Evolutionary conservation across 2,113 vertebrate genomes (phyloP), one percentile per base, ranked within the genome.

Genomic region (Aythya baeri): DNA sequence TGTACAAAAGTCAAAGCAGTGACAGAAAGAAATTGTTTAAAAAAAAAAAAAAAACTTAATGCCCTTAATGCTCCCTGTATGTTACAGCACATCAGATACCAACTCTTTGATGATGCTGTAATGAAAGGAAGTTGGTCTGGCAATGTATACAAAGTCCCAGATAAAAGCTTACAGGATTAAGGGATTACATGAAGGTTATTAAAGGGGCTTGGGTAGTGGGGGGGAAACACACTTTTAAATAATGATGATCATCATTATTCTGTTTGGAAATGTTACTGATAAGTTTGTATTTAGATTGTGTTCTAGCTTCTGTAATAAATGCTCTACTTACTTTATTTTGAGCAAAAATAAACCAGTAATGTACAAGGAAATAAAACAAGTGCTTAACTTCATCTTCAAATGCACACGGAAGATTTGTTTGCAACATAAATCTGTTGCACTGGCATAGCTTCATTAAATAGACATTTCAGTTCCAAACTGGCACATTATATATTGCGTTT

Each of bases 91-190:
- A 87, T 72, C 84, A 86, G 55, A 95, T 96, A 95, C 83, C 90
- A 78, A 94, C 89, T 95, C 89, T 96, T 96, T 94, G 93, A 96
- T 93, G 86, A 93, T 92, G 83, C 63, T 91, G 62, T 97, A 97
- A 96, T 97, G 94, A 96, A 97, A 96, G 86, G 86, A 94, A 95
- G 86, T 89, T 94, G 84, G 84, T 96, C 84, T 92, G 71, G 88
- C 94, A 96, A 95, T 94, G 92, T 92, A 97, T 22, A 96, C 85
- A 95, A 97, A 95, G 81, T 93, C 88, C 63, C 52, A 92, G 71
- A 96, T 93, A 96, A 97, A 95, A 88, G 93, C 88, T 97, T 96
- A 97, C 67, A 97, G 88, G 95, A 97, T 96, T 96, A 97, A 93
- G 96, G 91, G 88, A 96, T 94, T 94, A 92, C 88, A 97, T n/a